Conservation (phyloP, 1,140 invertebrate genomes). For the Drosophila orena region DNA sequence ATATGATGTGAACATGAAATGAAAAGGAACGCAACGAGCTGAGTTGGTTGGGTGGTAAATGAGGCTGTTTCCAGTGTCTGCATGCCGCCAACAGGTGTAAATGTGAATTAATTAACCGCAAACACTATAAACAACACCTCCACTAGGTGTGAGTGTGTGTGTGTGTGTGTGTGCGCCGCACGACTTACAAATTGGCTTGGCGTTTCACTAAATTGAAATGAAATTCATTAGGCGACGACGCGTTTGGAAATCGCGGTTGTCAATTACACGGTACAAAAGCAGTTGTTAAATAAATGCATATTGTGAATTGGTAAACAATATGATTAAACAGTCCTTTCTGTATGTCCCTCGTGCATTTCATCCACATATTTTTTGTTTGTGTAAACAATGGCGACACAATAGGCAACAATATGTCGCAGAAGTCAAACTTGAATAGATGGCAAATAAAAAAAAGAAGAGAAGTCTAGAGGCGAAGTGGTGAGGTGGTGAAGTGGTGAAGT, state of each 20-base stretch:
- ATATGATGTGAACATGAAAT: conserved; percentile 63
- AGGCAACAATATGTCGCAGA: conserved; percentile 60
- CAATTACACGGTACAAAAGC: conserved; percentile 47
- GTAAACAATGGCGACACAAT: not conserved
- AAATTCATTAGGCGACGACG: conserved; percentile 66
- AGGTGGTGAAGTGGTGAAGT: not conserved
- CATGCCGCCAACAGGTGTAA: conserved; percentile 79
- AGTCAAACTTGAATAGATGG: conserved; percentile 24
- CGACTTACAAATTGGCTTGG: conserved; percentile 70
- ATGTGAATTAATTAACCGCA: conserved; percentile 84
- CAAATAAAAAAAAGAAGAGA: conserved; percentile 31
- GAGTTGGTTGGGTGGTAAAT: not conserved
- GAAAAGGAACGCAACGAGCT: conserved; percentile 42
- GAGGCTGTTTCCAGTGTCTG: conserved; percentile 51
- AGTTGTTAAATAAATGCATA: not conserved
- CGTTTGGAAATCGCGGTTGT: conserved; percentile 24
- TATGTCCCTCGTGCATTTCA: no score
- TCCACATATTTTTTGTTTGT: not conserved
- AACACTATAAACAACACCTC: conserved; percentile 83
- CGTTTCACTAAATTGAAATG: conserved; percentile 73
- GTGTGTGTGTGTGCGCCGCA: conserved; percentile 34
- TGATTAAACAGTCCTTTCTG: no score
- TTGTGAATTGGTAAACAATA: no score
- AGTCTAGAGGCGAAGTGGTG: conserved; percentile 51
- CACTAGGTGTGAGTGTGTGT: conserved; percentile 17